Conservation (phyloP, 2,113 vertebrate species). For the Erpornis zantholeuca region DNA sequence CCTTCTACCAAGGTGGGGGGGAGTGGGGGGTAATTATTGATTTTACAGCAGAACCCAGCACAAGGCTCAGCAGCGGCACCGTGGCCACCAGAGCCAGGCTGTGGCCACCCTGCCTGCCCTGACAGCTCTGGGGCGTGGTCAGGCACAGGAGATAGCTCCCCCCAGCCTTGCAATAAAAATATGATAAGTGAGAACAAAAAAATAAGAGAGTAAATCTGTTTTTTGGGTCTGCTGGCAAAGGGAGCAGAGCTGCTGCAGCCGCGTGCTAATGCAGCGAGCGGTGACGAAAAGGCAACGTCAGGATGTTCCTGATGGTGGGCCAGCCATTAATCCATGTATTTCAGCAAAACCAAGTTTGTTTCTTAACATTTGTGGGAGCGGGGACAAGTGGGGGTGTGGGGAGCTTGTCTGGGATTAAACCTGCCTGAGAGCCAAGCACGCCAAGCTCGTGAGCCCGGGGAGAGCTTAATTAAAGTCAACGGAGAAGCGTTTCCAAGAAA, state of each 20-base stretch:
- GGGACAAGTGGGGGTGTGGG: not conserved
- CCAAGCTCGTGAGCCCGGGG: not conserved
- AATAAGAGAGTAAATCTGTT: not conserved
- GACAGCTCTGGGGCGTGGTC: fast-evolving
- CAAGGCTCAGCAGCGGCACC: not conserved
- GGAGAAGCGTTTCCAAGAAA: slow-evolving; percentile 36
- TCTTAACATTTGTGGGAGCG: slow-evolving; percentile 41
- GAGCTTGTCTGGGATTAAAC: slow-evolving; percentile 34
- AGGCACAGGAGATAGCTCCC: too few species aligned
- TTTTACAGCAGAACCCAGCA: fast-evolving
- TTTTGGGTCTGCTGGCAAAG: not conserved
- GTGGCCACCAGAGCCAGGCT: fast-evolving
- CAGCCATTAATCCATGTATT: slow-evolving; percentile 32
- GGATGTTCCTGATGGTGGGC: slow-evolving; percentile 20
- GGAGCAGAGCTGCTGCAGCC: fast-evolving
- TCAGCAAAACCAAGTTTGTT: slow-evolving; percentile 35
- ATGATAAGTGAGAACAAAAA: too few species aligned
- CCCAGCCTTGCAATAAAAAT: not conserved
- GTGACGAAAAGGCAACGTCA: not conserved
- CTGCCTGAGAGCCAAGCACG: not conserved
- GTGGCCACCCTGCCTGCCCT: not conserved
- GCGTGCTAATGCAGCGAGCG: not conserved
- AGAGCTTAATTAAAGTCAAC: slow-evolving; percentile 51
- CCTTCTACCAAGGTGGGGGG: not conserved
- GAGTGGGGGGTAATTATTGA: not conserved